Evolutionary conservation across 1,140 invertebrate species (phyloP), one percentile per base, ranked within the genome.

Genomic region (Drosophila littoralis): DNA sequence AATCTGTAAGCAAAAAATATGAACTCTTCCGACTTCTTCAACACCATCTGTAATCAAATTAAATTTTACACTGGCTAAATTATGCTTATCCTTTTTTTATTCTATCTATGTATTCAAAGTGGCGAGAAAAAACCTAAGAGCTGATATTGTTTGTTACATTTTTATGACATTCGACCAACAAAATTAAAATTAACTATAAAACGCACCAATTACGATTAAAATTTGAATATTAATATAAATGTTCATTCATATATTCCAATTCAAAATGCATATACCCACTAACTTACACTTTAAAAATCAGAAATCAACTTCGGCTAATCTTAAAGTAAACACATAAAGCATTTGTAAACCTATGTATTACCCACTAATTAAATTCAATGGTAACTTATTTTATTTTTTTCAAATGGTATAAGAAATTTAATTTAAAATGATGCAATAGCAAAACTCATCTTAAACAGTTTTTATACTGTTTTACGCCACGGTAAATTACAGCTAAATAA

Each of bases 371-470:
- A 65, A 54, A 83, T 67, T 70, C 58, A 68, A 54, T 80, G 82
- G 78, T 81, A 85, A 78, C 75, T 85, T 81, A 75, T 79, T 85
- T 86, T 76, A 86, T 58, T 68, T 64, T 48, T 65, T 72, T 69
- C 58, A 81, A 46, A 59, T 80, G 72, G 50, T 46, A 42, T 28
- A 15, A 40, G 33, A 15, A 58, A 51, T 42, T 45, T 48, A 33
- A 59, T 59, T 59, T 59, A 43, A 12, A 63, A 36, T 63, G 38
- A 7, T 45, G 32, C 58, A 63, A 63, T 33, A 48, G 54, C n/a
- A 51, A 46, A 28, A 42, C 35, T 28, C 51, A 66, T 36, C 45
- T 63, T 84, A 84, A 77, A 77, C 80, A 84, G 77, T 74, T 81
- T 85, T 84, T 85, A 52, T 80, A 81, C 73, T 58, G 68, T 80